These are phyloP conservation scores for Eciton burchellii DNA, from an alignment of 1,140 invertebrate species.

Conservation along the genomic window DNA sequence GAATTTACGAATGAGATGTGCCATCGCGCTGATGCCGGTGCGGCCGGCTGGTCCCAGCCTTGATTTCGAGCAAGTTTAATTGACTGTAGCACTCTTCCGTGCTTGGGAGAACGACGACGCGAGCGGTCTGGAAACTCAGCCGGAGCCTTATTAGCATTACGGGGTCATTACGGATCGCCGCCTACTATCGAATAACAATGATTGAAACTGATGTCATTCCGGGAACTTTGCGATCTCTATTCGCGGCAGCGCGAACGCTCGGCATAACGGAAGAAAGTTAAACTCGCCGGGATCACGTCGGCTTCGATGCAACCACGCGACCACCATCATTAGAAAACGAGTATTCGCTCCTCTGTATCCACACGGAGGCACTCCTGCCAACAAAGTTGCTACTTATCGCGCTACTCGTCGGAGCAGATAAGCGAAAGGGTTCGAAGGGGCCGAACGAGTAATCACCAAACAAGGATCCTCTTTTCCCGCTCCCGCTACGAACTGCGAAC, in stretches of 20 bases:
- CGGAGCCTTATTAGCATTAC: conserved; percentile 61
- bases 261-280: conserved; percentile 11
- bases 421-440: too few species aligned
- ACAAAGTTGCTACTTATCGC: conserved; percentile 10
- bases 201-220: conserved; percentile 20
- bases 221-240: not conserved
- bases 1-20: conserved; percentile 79
- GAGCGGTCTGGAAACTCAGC: conserved; percentile 63
- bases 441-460: not conserved
- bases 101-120: conserved; percentile 70
- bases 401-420: not conserved
- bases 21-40: conserved; percentile 69
- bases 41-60: conserved; percentile 71
- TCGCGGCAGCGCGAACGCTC: not conserved
- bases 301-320: not conserved
- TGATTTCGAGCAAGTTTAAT: conserved; percentile 84
- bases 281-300: not conserved
- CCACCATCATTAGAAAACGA: not conserved
- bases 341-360: conserved; percentile 10
- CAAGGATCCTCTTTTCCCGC: not conserved
- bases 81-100: conserved; percentile 80
- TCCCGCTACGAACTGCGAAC: too few species aligned
- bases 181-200: conserved; percentile 12
- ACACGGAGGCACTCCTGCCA: too few species aligned
- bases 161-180: conserved; percentile 28